Evolutionary conservation across 2,888 invertebrate genomes (phyloP).

Genomic region (Spisula solida): DNA sequence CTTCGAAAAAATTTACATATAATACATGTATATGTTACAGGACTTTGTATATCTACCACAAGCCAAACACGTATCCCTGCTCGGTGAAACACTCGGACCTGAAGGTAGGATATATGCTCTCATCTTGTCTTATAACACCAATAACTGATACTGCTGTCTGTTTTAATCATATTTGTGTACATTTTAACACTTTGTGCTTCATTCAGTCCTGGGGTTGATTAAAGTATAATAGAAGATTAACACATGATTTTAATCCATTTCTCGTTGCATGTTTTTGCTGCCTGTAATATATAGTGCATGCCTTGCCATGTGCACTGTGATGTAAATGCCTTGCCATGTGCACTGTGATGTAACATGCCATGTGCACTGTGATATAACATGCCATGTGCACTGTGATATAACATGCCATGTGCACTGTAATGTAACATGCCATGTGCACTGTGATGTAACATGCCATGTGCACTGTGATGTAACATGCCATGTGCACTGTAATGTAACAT

Average conservation of each 20-base stretch:
- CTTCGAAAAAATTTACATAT: too few species aligned
- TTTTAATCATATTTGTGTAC: background rate
- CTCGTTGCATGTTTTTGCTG: background rate
- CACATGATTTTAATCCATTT: background rate
- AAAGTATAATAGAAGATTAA: background rate
- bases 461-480: too few species aligned
- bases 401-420: too few species aligned
- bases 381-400: too few species aligned
- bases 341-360: too few species aligned
- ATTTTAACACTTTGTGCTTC: conserved; percentile 1
- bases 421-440: too few species aligned
- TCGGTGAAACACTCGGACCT: conserved; percentile 84
- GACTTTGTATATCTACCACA: conserved; percentile 87
- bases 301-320: too few species aligned
- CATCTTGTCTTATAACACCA: background rate
- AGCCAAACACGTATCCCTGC: conserved; percentile 85
- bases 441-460: too few species aligned
- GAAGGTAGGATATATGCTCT: conserved; percentile 75
- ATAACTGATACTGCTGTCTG: background rate
- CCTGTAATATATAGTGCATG: background rate
- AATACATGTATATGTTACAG: conserved; percentile 73
- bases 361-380: too few species aligned
- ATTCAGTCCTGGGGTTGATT: background rate
- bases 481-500: too few species aligned
- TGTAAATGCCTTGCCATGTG: too few species aligned